Evolutionary conservation across 2,113 vertebrate genomes (phyloP), one percentile per base, ranked within the genome.

Genomic region (Hippopotamus amphibius): DNA sequence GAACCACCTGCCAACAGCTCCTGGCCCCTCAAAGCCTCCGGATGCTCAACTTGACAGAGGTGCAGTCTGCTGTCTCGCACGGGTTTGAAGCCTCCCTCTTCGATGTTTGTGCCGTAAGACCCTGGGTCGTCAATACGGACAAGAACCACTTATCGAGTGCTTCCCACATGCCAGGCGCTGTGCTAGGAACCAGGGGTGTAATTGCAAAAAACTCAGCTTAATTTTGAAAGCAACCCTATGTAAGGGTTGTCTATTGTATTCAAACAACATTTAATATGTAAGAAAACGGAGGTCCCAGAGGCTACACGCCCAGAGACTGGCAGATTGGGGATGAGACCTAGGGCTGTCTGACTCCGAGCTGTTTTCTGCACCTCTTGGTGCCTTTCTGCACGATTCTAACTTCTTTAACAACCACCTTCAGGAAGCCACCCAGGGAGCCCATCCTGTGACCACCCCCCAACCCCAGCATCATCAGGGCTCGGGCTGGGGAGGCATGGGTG

Each of bases 21-120:
- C 91, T 43, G 30, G 30, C 57, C 28, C 14, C 0, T 14, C 33
- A 46, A 71, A 68, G 66, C 33, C 33, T 1, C n/a, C 12, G 65
- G 53, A 7, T 24, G 46, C 28, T 24, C 6, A 21, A 14, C 30
- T 2, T 6, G 46, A 66, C 43, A 3, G 48, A 24, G 7, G 15
- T 2, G 28, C 6, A 2, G 0, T 1, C 57, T 14, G 43, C 63
- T 16, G n/a, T 28, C 26, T 48, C 37, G 30, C 0, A 0, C 48
- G 12, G 0, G 26, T 30, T 2, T 15, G 26, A 50, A 16, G 74
- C 59, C 21, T 24, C 28, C n/a, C 6, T 28, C 50, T 41, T 3
- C 8, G 72, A 5, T 24, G 61, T 33, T 28, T 0, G 2, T 9
- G 6, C 6, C 15, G 9, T 6, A 16, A 88, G 66, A 59, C 22